phyloP scores from a whole-genome alignment of 2,797 vertebrate species.

The Eulemur albifrons region DNA sequence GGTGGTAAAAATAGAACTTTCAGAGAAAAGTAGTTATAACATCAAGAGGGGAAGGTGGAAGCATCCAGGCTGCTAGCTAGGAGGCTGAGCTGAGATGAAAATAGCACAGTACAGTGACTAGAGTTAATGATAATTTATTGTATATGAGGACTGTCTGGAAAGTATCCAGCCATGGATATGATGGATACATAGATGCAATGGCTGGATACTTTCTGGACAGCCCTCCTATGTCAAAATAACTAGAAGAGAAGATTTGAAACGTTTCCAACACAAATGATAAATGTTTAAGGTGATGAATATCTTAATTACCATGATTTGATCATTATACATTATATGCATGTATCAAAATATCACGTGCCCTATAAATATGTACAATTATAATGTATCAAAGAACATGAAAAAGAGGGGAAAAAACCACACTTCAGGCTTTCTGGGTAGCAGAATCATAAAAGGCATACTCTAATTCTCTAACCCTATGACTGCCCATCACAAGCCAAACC shows the following conservation, averaged over 20 bases:
- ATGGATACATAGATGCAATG: too few species aligned
- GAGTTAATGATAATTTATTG: neutral
- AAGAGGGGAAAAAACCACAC: neutral
- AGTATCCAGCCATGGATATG: too few species aligned
- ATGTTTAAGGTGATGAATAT: neutral
- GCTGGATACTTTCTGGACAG: too few species aligned
- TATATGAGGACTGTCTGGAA: too few species aligned
- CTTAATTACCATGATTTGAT: neutral
- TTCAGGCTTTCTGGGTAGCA: neutral
- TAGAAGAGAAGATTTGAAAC: neutral
- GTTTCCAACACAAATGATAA: neutral
- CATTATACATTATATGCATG: neutral
- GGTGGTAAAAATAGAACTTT: neutral
- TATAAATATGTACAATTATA: neutral
- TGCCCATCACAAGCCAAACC: neutral
- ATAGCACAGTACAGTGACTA: neutral
- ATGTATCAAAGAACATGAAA: neutral
- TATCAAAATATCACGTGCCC: neutral
- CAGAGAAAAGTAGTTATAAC: neutral
- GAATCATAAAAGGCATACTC: neutral
- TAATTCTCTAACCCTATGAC: neutral
- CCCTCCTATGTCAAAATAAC: neutral
- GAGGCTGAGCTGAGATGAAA: neutral
- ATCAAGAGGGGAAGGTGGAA: neutral
- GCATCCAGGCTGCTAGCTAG: neutral